Base-by-base conservation (phyloP, 2,888 invertebrate genomes). In the Noctua comes region DNA sequence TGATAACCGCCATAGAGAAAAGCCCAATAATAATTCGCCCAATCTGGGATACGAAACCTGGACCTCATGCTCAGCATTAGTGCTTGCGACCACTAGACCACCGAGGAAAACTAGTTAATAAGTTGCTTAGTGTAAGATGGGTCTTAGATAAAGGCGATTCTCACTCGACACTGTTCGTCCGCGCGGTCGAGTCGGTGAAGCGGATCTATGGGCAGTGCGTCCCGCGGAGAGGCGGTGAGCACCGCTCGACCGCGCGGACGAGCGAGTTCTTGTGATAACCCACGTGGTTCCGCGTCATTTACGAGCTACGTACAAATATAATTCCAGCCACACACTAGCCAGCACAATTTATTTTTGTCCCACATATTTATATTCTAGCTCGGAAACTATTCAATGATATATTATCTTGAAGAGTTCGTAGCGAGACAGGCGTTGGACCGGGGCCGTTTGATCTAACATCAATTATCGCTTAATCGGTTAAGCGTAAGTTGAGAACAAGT, bases 311-410 rank as follows among this genome's bases (percentile, higher is more conserved):
- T 62, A 75, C 51, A 83, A 86, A 79, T 80, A 81, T 82, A 88
- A 71, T 82, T 80, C 73, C 68, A 80, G 64, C 62, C 27, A 79
- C 73, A 48, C 66, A 57, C 59, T 54, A 75, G 77, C 77, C 76
- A 62, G 76, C 72, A 43, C 76, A 59, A 71, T 80, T 82, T 88
- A 85, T 86, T 88, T 87, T 73, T 80, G 87, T 80, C 77, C 77
- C 69, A 85, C 80, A 86, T 87, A 88, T 88, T 84, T 88, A 79
- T 88, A 76, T 86, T 84, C 85, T 86, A 84, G 84, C 80, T 83
- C 75, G n/a, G 51, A 77, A 80, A 77, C 73, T 79, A 75, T 80
- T 87, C 69, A 79, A 65, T 77, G 79, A 88, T 80, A 81, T 79
- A 81, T 82, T 79, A 81, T 82, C 66, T 84, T 66, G 70, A 79